These are phyloP conservation scores for Drosophila sturtevanti DNA, from an alignment of 1,140 invertebrate species.

Conservation along the genomic window DNA sequence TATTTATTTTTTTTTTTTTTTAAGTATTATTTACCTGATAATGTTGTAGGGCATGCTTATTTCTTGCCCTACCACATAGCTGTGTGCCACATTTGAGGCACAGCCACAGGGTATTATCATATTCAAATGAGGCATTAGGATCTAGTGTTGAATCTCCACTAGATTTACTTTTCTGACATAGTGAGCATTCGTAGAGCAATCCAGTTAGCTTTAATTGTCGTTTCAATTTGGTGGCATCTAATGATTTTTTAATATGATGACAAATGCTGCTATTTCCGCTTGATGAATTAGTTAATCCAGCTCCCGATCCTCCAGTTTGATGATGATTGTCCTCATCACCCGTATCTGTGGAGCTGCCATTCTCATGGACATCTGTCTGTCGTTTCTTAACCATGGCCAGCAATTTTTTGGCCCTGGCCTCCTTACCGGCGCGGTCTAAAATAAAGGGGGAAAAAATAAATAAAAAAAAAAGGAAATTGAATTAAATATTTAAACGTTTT, in stretches of 20 bases:
- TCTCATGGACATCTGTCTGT: slow-evolving; percentile 85
- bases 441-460: not conserved
- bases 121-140: not conserved
- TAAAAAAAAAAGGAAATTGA: not conserved
- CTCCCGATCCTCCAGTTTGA: slow-evolving; percentile 34
- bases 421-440: slow-evolving; percentile 24
- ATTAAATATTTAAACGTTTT: not conserved
- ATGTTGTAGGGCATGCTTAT: slow-evolving; percentile 90
- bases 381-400: slow-evolving; percentile 84
- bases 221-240: slow-evolving; percentile 86
- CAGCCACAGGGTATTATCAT: slow-evolving; percentile 86
- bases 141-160: slow-evolving; percentile 63
- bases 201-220: slow-evolving; percentile 85
- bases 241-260: slow-evolving; percentile 87
- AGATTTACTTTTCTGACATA: slow-evolving; percentile 83
- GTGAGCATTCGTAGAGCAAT: slow-evolving; percentile 85
- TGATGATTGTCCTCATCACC: slow-evolving; percentile 84
- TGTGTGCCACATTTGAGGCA: slow-evolving; percentile 89
- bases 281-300: slow-evolving; percentile 19
- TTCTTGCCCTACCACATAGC: slow-evolving; percentile 88
- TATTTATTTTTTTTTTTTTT: no score
- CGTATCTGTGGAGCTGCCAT: slow-evolving; percentile 85
- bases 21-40: slow-evolving; percentile 83
- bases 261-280: slow-evolving; percentile 84
- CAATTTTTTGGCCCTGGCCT: slow-evolving; percentile 21